Evolutionary conservation across 2,888 invertebrate genomes (phyloP).

Genomic region (Hololepta plana): DNA sequence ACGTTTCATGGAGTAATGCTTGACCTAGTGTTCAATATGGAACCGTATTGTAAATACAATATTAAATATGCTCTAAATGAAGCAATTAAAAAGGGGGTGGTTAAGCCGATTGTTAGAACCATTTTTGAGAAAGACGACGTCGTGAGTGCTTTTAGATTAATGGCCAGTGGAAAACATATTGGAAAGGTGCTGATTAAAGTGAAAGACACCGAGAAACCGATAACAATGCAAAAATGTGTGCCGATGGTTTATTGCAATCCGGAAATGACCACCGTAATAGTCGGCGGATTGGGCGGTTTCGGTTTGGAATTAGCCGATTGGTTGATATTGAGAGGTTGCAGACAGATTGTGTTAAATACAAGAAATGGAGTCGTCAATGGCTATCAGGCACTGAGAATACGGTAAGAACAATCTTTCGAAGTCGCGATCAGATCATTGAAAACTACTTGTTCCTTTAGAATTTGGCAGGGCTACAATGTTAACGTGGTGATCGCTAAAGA

Average conservation of each 20-base stretch:
- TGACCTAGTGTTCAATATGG: constrained; percentile 41
- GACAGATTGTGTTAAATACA: constrained; percentile 61
- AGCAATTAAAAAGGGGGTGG: constrained; percentile 31
- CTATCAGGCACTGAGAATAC: constrained; percentile 58
- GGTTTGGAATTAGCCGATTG: constrained; percentile 79
- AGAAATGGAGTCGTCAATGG: constrained; percentile 63
- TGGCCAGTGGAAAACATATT: constrained; percentile 57
- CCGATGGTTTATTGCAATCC: constrained; percentile 8
- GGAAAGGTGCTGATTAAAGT: constrained; percentile 46
- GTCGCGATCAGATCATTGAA: too few species aligned
- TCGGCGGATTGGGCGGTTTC: constrained; percentile 80
- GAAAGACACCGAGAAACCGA: constrained; percentile 20
- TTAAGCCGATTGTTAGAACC: constrained; percentile 47
- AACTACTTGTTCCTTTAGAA: constrained; percentile 20
- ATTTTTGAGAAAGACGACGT: constrained; percentile 45
- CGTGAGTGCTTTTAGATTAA: constrained; percentile 50
- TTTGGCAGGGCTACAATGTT: constrained; percentile 55
- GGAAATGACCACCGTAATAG: constrained; percentile 26
- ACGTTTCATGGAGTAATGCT: constrained; percentile 57
- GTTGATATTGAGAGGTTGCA: constrained; percentile 68
- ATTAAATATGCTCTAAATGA: too few species aligned
- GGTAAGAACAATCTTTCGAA: constrained; percentile 25
- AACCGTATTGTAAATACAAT: too few species aligned
- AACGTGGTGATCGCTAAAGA: constrained; percentile 47
- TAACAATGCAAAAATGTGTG: too few species aligned